Evolutionary conservation across 2,888 invertebrate species (phyloP), one percentile per base, ranked within the genome.

Genomic region (Macaria liturata): DNA sequence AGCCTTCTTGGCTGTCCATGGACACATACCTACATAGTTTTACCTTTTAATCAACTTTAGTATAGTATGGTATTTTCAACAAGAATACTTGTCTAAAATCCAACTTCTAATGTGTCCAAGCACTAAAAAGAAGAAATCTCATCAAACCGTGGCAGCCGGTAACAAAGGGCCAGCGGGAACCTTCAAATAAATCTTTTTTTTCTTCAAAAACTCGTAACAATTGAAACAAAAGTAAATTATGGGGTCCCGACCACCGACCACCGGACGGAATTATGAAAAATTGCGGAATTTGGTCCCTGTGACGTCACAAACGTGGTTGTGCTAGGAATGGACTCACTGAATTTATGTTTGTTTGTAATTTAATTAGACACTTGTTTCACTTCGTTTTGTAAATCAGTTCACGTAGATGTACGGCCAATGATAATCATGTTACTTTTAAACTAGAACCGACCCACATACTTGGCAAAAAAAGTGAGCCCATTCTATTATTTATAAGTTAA

Each of bases 141-240:
- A 72, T 79, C 71, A 74, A 76, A 74, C 71, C 67, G 60, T 63
- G 69, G 71, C 70, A 62, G 62, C 65, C 72, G 71, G 67, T 65
- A 68, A 78, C 76, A 80, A 81, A 75, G 71, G 69, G 60, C 54
- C 66, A 64, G 68, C 61, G 72, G 80, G 76, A 76, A 67, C 74
- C 71, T 70, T 72, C 66, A 74, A 83, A 86, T 83, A 85, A 86
- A 86, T 88, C 80, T 79, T 71, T 74, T 72, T 74, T 78, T 76
- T 74, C 70, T 76, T 75, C 78, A 72, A 69, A 78, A 82, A 83
- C 78, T 85, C 77, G 70, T 78, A 83, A 86, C 87, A 85, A 90
- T 89, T 89, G 88, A 87, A 89, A 90, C 87, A 87, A 89, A 89
- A 84, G 86, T 89, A 89, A 89, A 87, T 88, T 88, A 87, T 80